Evolutionary conservation across 2,113 vertebrate species (phyloP).

Genomic region (Oriolus oriolus): DNA sequence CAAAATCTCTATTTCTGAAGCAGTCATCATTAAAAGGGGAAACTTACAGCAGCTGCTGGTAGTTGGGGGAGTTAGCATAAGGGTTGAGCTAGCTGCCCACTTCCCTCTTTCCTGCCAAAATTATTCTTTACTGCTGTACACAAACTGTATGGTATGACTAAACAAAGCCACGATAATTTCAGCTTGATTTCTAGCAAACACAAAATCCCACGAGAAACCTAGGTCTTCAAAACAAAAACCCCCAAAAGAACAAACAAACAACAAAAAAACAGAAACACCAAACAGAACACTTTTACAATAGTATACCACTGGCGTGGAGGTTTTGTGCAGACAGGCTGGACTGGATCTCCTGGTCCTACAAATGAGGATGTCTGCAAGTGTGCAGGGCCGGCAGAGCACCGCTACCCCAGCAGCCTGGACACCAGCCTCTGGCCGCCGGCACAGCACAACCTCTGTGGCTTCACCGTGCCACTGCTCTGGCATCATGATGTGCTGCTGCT

Average conservation of each 20-base stretch:
- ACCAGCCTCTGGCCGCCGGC: accelerated
- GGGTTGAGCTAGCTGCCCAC: not conserved
- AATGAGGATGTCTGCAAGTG: no score
- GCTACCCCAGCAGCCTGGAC: accelerated
- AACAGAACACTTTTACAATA: not conserved
- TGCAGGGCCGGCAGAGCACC: accelerated
- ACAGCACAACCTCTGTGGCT: not conserved
- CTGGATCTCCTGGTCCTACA: not conserved
- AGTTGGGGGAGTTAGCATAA: not conserved
- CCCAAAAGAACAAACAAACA: accelerated
- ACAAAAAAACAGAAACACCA: not conserved
- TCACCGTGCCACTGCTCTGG: accelerated
- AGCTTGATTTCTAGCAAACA: not conserved
- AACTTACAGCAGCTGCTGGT: not conserved
- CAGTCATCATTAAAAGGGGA: not conserved
- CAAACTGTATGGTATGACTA: not conserved
- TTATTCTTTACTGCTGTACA: not conserved
- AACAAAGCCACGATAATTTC: not conserved
- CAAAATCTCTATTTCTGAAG: not conserved
- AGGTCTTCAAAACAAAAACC: not conserved
- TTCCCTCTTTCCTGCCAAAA: not conserved
- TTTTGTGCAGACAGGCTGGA: not conserved
- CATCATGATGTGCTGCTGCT: accelerated
- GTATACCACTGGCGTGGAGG: accelerated
- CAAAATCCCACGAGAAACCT: not conserved